These are phyloP conservation scores for Meloe dianella DNA, from an alignment of 2,888 invertebrate species.

Conservation along the genomic window DNA sequence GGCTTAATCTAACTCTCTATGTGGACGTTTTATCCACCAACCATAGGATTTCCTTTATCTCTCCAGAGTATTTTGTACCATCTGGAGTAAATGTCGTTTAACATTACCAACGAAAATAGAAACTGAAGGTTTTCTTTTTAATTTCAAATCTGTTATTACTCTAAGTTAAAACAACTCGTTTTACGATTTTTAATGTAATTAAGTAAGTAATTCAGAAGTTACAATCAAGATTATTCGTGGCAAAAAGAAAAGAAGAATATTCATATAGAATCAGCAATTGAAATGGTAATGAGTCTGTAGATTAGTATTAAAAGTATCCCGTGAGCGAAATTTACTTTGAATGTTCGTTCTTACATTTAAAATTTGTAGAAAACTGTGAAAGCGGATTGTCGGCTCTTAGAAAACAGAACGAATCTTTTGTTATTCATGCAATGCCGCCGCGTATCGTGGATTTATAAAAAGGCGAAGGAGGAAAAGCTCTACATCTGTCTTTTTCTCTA, in stretches of 20 bases:
- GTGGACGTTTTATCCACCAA: constrained; percentile 39
- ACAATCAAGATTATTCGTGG: neutral
- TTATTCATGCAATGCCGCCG: constrained; percentile 55
- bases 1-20: constrained; percentile 35
- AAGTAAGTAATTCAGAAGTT: neutral
- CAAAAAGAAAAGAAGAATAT: neutral
- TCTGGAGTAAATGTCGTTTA: constrained; percentile 3
- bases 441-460: constrained; percentile 50
- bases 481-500: constrained; percentile 16
- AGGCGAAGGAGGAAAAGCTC: constrained; percentile 43
- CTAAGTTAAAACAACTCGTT: too few relatives aligned
- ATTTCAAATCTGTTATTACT: neutral
- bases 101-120: neutral
- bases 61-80: constrained; percentile 33
- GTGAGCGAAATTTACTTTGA: constrained; percentile 41
- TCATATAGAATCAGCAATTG: constrained; percentile 21
- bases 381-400: constrained; percentile 48
- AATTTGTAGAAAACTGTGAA: constrained; percentile 51
- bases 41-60: constrained; percentile 30
- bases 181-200: constrained; percentile 7
- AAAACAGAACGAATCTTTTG: constrained; percentile 47
- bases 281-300: constrained; percentile 44
- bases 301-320: constrained; percentile 43
- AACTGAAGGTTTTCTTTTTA: neutral
- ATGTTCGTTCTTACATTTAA: constrained; percentile 43